Evolutionary conservation across 2,888 invertebrate species (phyloP).

Genomic region (Agrochola lychnidis): DNA sequence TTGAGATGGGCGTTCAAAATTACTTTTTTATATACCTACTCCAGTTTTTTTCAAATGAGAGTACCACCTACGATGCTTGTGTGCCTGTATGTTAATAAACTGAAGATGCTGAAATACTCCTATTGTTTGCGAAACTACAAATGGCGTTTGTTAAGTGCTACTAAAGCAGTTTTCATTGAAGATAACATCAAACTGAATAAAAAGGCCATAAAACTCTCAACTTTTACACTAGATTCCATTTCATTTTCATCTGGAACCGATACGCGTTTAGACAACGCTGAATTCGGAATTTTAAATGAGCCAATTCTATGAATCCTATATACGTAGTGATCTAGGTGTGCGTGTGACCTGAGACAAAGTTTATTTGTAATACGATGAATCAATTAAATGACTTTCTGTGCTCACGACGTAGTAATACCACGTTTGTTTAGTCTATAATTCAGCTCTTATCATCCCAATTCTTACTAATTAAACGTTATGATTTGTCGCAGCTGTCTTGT

Average conservation of each 20-base stretch:
- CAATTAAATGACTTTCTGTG: not conserved
- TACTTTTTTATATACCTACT: not conserved
- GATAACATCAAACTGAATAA: conserved; percentile 43
- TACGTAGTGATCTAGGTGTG: conserved; percentile 11
- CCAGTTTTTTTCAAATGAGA: conserved; percentile 5
- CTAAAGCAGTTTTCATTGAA: conserved; percentile 17
- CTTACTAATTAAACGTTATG: conserved; percentile 7
- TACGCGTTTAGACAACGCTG: conserved; percentile 33
- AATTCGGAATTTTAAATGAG: conserved; percentile 41
- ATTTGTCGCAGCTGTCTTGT: conserved; percentile 41
- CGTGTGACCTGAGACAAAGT: not conserved
- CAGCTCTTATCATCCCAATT: conserved; percentile 20
- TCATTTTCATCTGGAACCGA: conserved; percentile 51
- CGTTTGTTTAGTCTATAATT: conserved; percentile 29
- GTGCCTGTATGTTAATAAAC: conserved; percentile 10
- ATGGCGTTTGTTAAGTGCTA: conserved; percentile 13
- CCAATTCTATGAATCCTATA: conserved; percentile 15
- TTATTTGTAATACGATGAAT: conserved; percentile 5
- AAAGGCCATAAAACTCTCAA: conserved; percentile 38
- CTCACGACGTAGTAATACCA: not conserved
- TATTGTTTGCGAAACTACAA: conserved; percentile 38
- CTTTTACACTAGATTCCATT: conserved; percentile 45
- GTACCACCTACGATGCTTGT: not conserved
- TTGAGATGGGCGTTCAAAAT: not conserved
- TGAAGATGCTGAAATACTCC: not conserved